Conservation (phyloP, 2,113 vertebrate genomes). For the Sphaerodactylus townsendi region DNA sequence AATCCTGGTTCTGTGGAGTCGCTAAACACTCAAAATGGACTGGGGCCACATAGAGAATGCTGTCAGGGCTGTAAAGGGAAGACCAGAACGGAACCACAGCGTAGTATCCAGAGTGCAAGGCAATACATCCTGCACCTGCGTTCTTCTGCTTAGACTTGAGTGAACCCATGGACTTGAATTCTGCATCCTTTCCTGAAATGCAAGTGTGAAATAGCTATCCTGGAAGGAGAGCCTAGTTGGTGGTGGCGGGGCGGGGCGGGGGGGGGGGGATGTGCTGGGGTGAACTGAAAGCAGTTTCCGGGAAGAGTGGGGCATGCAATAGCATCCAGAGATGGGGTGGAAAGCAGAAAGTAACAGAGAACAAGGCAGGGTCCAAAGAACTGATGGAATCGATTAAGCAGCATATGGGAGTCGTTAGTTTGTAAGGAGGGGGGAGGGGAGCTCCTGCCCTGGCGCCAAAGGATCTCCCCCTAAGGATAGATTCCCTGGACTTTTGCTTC, state of each 20-base stretch:
- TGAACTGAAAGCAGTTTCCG: background rate
- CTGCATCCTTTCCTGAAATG: background rate
- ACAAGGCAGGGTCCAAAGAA: background rate
- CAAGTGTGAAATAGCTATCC: background rate
- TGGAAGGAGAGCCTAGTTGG: conserved; percentile 1
- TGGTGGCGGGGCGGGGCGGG: too few relatives aligned
- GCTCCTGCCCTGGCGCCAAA: conserved; percentile 18
- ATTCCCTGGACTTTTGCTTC: conserved; percentile 12
- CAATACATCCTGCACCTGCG: background rate
- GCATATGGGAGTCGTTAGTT: conserved; percentile 36
- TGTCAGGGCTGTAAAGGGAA: background rate
- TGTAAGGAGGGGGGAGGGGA: conserved; percentile 17
- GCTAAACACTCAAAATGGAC: conserved; percentile 8
- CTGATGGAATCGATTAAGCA: conserved; percentile 26
- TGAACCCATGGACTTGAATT: background rate
- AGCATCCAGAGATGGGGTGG: background rate
- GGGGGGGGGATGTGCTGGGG: fast-evolving
- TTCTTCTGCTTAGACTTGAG: background rate
- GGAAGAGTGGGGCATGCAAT: background rate
- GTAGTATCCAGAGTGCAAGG: background rate
- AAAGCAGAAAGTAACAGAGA: background rate
- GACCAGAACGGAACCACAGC: too few relatives aligned
- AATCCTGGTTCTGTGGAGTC: background rate
- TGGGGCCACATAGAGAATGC: background rate
- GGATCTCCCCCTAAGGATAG: background rate